Conservation (phyloP, 2,113 vertebrate species). For the Ginglymostoma cirratum region DNA sequence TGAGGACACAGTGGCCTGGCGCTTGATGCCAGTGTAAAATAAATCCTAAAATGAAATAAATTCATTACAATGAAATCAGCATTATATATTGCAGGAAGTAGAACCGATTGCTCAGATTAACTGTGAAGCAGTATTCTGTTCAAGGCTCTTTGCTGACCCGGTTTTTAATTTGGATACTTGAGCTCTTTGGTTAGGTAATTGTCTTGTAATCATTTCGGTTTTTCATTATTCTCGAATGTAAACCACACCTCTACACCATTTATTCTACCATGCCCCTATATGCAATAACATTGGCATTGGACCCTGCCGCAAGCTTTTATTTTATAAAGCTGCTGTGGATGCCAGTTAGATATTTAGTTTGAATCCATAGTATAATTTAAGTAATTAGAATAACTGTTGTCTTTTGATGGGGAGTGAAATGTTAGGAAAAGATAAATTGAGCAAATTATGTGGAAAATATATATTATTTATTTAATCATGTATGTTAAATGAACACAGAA, state of each 20-base stretch:
- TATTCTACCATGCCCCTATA: neutral
- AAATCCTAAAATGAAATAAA: neutral
- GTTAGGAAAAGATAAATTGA: neutral
- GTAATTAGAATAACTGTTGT: neutral
- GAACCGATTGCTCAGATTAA: neutral
- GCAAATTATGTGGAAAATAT: neutral
- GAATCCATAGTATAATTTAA: neutral
- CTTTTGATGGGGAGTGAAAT: neutral
- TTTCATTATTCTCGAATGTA: neutral
- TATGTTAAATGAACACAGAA: neutral
- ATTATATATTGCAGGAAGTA: neutral
- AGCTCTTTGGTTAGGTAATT: neutral
- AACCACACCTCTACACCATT: neutral
- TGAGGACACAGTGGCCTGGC: neutral
- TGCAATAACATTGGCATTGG: neutral
- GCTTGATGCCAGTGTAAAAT: neutral
- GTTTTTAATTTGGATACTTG: neutral
- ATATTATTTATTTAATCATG: neutral
- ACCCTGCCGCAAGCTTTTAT: neutral
- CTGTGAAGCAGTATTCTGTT: neutral
- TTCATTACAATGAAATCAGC: neutral
- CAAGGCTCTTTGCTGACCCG: neutral
- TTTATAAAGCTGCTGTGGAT: neutral
- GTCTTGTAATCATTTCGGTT: neutral
- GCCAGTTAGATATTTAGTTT: neutral